Evolutionary conservation across 1,140 invertebrate genomes (phyloP), one percentile per base, ranked within the genome.

Genomic region (Euwallacea similis): DNA sequence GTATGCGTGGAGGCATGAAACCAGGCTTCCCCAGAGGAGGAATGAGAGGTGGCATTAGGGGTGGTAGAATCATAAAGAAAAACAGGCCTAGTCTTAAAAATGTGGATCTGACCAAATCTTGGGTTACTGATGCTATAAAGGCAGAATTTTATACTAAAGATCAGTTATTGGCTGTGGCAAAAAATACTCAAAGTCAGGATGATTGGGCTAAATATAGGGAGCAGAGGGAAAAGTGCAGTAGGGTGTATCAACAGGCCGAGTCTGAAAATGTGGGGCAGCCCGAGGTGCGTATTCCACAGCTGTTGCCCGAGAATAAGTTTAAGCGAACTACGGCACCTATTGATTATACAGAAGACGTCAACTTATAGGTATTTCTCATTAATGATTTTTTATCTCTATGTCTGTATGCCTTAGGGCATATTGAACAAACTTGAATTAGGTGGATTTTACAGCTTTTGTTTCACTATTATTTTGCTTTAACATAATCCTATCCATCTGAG

Each of bases 221-320:
- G 33, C 81, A 81, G 69, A 75, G 80, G 33, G 79, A 81, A 21
- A 80, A 78, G 61, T 82, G 81, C 70, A 77, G 74, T 43, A 75
- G 78, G 59, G 74, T 81, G 65, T 81, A 81, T 65, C 77, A 76
- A 60, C 76, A 74, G 13, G 78, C 81, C 2, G 78, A 80, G 66
- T 71, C 71, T 61, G 76, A 78, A 55, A 79, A 79, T 53, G 74
- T 82, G 67, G 85, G 83, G 73, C 83, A 82, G 64, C 75, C 78
- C 73, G 81, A 82, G 78, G 80, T 82, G 78, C 80, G 80, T 82
- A 80, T 79, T 69, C 79, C 78, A 69, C 78, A 80, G 71, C 79
- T 81, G 72, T 76, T 79, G 79, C 80, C 80, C 61, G 78, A 75
- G 74, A 74, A 74, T 75, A 77, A 78, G 73, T 77, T 77, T 69